Conservation (phyloP, 1,140 invertebrate species). For the Atta colombica region DNA sequence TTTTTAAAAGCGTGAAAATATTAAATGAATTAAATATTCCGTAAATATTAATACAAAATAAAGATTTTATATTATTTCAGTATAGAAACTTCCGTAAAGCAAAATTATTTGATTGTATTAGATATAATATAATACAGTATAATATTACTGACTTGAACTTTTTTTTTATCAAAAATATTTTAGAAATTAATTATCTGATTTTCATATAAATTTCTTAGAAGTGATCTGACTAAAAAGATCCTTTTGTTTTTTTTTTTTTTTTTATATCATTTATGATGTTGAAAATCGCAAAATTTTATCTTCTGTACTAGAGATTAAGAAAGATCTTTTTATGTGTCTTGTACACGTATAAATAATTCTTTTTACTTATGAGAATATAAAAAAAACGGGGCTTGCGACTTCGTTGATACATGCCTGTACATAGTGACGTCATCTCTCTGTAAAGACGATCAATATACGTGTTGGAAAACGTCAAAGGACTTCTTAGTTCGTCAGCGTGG, state of each 20-base stretch:
- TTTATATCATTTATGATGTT: neutral
- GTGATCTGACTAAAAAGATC: neutral
- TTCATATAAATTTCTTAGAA: neutral
- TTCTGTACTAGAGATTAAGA: neutral
- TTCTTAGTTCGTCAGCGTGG: constrained; percentile 49
- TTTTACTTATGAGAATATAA: neutral
- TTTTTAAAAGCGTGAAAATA: neutral
- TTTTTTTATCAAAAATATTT: neutral
- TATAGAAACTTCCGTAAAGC: neutral
- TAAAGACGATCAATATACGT: constrained; percentile 84
- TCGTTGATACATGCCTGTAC: constrained; percentile 62
- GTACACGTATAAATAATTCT: neutral
- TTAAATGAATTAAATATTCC: neutral
- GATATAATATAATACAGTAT: neutral
- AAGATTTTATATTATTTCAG: neutral
- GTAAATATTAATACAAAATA: no score
- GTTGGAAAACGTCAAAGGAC: constrained; percentile 77
- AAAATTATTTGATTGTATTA: neutral
- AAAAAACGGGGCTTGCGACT: constrained; percentile 18
- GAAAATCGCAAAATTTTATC: neutral
- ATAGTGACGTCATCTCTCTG: constrained; percentile 81
- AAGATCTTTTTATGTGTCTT: constrained; percentile 7
- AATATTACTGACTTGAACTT: neutral
- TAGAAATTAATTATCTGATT: neutral
- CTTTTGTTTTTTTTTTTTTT: neutral